These are phyloP conservation scores for Drosophila hydei DNA, from an alignment of 1,140 invertebrate species.

Conservation along the genomic window DNA sequence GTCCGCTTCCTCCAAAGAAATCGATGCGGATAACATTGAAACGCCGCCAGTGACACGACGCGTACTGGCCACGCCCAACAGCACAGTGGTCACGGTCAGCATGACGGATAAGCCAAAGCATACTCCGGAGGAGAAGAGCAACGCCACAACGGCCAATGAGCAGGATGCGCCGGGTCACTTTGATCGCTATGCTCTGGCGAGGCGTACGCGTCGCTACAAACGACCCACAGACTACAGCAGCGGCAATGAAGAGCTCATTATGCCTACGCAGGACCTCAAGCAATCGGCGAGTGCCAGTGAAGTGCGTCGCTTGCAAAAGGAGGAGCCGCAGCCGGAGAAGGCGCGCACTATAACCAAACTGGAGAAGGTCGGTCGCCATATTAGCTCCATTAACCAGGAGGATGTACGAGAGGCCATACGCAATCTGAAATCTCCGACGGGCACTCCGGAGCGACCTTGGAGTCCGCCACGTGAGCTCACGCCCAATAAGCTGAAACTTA, in stretches of 20 bases:
- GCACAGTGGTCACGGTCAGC: conserved; percentile 73
- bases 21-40: conserved; percentile 95
- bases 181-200: conserved; percentile 91
- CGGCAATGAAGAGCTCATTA: conserved; percentile 85
- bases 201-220: conserved; percentile 92
- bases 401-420: conserved; percentile 87
- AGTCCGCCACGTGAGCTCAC: conserved; percentile 81
- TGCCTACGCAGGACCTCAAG: conserved; percentile 56
- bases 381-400: conserved; percentile 87
- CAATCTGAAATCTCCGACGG: conserved; percentile 86
- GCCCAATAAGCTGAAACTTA: conserved; percentile 52
- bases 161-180: conserved; percentile 89
- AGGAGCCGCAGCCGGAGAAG: conserved; percentile 48
- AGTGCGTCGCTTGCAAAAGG: conserved; percentile 83
- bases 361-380: conserved; percentile 83
- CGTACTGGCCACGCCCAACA: conserved; percentile 82
- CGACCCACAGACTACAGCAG: conserved; percentile 87
- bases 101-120: conserved; percentile 65
- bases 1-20: conserved; percentile 88
- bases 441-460: conserved; percentile 85
- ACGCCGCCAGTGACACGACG: conserved; percentile 92
- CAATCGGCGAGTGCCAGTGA: conserved; percentile 86
- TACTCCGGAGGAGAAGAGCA: conserved; percentile 29
- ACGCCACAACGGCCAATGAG: conserved; percentile 59
- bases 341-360: conserved; percentile 83